Evolutionary conservation across 2,797 vertebrate genomes (phyloP).

Genomic region (Oryzias dopingdopingensis): DNA sequence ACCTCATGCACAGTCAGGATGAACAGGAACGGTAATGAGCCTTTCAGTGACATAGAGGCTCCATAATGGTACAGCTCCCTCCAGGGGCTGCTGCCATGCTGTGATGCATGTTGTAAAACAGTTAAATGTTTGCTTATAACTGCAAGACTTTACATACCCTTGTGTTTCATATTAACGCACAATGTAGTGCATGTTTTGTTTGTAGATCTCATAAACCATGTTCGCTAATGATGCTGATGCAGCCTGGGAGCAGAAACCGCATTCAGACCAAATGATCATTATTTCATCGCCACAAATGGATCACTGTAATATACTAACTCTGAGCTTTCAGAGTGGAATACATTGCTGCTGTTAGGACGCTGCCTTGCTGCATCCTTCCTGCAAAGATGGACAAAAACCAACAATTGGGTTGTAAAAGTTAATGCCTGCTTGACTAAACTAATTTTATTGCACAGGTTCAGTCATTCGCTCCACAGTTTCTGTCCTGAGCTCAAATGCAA

Average conservation of each 20-base stretch:
- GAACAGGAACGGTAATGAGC: constrained; percentile 16
- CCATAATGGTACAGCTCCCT: constrained; percentile 24
- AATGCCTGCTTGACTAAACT: not conserved
- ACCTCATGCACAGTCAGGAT: not conserved
- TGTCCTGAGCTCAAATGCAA: too few relatives aligned
- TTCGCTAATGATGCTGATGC: constrained; percentile 22
- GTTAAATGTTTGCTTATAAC: constrained; percentile 51
- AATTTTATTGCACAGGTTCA: not conserved
- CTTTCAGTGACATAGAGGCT: constrained; percentile 15
- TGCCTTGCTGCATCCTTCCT: not conserved
- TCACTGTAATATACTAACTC: constrained; percentile 26
- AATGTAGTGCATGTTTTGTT: constrained; percentile 15
- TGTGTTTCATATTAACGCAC: constrained; percentile 36
- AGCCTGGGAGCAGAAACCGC: constrained; percentile 30
- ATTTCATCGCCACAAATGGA: constrained; percentile 34
- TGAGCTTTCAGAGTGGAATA: constrained; percentile 1
- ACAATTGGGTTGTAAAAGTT: not conserved
- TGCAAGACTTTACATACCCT: constrained; percentile 26
- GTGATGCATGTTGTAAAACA: constrained; percentile 53
- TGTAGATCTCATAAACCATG: constrained; percentile 34
- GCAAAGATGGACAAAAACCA: not conserved
- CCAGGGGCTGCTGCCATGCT: constrained; percentile 34
- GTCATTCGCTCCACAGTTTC: too few relatives aligned
- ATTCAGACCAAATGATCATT: constrained; percentile 36
- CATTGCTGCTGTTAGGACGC: constrained; percentile 9